These are phyloP conservation scores for Nysson spinosus DNA, from an alignment of 2,888 invertebrate genomes.

Conservation along the genomic window DNA sequence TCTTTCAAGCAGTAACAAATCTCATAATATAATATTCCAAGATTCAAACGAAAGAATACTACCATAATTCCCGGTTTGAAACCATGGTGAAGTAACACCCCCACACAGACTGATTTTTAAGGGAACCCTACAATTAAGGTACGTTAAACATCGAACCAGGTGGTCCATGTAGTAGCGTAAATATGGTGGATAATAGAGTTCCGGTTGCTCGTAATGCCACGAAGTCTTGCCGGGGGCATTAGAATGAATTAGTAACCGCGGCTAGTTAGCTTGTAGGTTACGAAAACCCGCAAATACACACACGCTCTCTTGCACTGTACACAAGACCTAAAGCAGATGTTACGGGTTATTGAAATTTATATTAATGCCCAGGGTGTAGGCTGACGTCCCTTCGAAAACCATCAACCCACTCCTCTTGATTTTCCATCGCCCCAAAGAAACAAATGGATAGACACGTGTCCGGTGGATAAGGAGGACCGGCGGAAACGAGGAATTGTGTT, in stretches of 20 bases:
- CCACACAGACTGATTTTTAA: no score
- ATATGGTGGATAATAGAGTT: constrained; percentile 17
- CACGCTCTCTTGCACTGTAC: constrained; percentile 15
- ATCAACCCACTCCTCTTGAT: no score
- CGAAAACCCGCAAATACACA: constrained; percentile 6
- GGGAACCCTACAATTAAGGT: not conserved
- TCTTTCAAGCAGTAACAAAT: no score
- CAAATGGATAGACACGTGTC: constrained; percentile 18
- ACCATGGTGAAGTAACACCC: no score
- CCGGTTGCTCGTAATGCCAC: constrained; percentile 11
- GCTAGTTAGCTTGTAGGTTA: constrained; percentile 2
- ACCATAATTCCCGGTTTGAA: not conserved
- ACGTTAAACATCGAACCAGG: constrained; percentile 17
- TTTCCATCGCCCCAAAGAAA: constrained; percentile 12
- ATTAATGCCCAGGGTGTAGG: constrained; percentile 62
- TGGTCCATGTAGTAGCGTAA: not conserved
- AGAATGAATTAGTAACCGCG: constrained; percentile 47
- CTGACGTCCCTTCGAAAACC: no score
- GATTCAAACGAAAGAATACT: no score
- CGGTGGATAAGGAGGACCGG: not conserved
- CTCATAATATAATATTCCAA: no score
- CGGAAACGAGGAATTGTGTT: constrained; percentile 1
- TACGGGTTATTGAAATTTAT: constrained; percentile 67
- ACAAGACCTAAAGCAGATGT: constrained; percentile 27
- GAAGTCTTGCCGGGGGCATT: constrained; percentile 30